A percentile compares a stretch with the other conserved stretches of the same genome.
Evolutionary conservation across 2,113 vertebrate genomes (phyloP).

Genomic region (Triplophysa dalaica): DNA sequence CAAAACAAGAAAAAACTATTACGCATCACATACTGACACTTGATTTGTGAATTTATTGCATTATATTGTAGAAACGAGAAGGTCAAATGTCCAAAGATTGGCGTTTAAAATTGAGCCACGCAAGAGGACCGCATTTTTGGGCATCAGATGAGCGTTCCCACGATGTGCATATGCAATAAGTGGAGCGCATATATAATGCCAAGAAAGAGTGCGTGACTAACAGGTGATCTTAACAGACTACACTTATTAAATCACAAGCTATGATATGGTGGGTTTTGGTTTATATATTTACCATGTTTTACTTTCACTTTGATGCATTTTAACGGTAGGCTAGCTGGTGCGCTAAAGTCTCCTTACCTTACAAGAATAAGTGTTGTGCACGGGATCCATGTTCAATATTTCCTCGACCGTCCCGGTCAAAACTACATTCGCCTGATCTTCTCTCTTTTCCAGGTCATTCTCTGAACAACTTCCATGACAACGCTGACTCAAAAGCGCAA

Average conservation of each 20-base stretch:
- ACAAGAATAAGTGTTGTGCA: slow-evolving; percentile 95
- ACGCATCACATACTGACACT: not conserved
- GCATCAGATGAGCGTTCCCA: no score
- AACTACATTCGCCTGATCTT: slow-evolving; percentile 91
- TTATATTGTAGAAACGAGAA: not conserved
- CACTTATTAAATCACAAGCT: not conserved
- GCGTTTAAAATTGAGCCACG: not conserved
- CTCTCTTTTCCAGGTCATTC: slow-evolving; percentile 83
- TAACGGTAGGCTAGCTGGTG: not conserved
- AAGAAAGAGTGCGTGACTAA: not conserved
- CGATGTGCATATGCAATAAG: no score
- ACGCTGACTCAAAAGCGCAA: slow-evolving; percentile 66
- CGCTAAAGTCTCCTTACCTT: slow-evolving; percentile 77
- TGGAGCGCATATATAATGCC: not conserved
- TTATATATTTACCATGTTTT: not conserved
- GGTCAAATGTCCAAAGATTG: not conserved
- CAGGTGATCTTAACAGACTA: not conserved
- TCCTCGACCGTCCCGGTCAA: slow-evolving; percentile 96
- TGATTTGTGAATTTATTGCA: not conserved
- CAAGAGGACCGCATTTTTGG: not conserved
- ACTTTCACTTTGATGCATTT: slow-evolving; percentile 27
- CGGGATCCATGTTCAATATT: slow-evolving; percentile 95
- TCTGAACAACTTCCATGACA: slow-evolving; percentile 81
- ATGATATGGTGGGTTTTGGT: not conserved
- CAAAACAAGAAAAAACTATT: not conserved